phyloP scores from a whole-genome alignment of 2,888 invertebrate species.

The Lagria hirta region DNA sequence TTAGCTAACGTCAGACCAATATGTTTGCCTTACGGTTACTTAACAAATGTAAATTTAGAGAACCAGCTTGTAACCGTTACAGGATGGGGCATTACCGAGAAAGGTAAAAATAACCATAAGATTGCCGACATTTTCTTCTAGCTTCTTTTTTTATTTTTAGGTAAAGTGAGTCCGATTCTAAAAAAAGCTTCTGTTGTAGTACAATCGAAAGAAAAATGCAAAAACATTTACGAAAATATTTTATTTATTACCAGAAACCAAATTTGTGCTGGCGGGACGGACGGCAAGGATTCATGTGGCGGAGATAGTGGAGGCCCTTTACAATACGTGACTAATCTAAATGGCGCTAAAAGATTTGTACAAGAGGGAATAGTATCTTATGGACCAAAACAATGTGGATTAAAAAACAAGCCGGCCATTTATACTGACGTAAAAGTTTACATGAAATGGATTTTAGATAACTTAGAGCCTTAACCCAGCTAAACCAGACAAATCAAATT shows the following conservation, averaged over 20 bases:
- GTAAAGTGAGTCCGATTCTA: slow-evolving; percentile 44
- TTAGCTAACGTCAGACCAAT: slow-evolving; percentile 11
- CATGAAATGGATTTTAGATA: slow-evolving; percentile 14
- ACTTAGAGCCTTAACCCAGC: too few species aligned
- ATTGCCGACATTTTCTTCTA: too few species aligned
- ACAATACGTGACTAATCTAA: slow-evolving; percentile 48
- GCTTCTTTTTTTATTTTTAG: too few species aligned
- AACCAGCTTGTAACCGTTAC: slow-evolving; percentile 63
- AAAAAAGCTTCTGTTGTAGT: slow-evolving; percentile 54
- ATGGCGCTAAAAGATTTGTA: slow-evolving; percentile 4
- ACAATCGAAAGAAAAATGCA: slow-evolving; percentile 41
- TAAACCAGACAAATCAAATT: too few species aligned
- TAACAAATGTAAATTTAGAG: slow-evolving; percentile 47
- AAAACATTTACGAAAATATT: too few species aligned
- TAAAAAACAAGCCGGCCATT: slow-evolving; percentile 8
- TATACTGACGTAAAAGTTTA: slow-evolving; percentile 12
- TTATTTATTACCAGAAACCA: slow-evolving; percentile 54
- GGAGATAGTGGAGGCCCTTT: slow-evolving; percentile 73
- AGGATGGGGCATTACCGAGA: slow-evolving; percentile 74
- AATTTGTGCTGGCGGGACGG: slow-evolving; percentile 65
- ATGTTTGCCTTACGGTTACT: slow-evolving; percentile 8
- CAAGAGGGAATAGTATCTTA: slow-evolving; percentile 17
- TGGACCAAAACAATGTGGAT: slow-evolving; percentile 11
- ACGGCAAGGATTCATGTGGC: slow-evolving; percentile 63
- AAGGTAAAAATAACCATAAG: too few species aligned